A percentile compares a stretch with the other conserved stretches of the same genome.
Conservation (phyloP, 1,140 invertebrate genomes). For the Triops cancriformis region DNA sequence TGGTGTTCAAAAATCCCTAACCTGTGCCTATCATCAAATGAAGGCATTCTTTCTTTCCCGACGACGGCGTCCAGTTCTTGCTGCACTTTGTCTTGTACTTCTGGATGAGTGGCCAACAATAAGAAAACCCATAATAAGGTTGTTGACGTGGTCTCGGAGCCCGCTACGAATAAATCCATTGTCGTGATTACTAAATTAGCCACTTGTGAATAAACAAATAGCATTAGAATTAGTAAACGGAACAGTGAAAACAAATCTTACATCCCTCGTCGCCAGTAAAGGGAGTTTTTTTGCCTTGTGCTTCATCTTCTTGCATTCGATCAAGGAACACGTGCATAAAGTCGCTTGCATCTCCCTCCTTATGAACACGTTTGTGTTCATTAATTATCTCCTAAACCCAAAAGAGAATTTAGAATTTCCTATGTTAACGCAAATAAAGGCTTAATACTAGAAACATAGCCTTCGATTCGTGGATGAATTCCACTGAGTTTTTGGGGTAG, state of each 20-base stretch:
- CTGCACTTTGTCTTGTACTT: constrained; percentile 35
- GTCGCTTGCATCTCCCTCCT: neutral
- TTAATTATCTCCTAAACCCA: neutral
- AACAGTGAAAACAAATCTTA: neutral
- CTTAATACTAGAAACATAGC: neutral
- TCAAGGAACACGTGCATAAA: constrained; percentile 21
- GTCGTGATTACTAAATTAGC: constrained; percentile 48
- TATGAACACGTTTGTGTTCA: neutral
- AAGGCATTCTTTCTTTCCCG: constrained; percentile 33
- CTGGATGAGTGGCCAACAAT: constrained; percentile 33
- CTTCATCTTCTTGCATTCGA: neutral
- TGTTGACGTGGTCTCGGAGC: constrained; percentile 72
- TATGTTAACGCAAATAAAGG: neutral
- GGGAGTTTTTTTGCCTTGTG: neutral
- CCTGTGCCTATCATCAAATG: neutral
- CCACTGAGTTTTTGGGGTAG: neutral
- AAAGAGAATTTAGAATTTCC: neutral
- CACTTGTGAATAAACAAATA: neutral
- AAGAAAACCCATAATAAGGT: constrained; percentile 35
- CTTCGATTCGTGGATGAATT: neutral
- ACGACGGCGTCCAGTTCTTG: constrained; percentile 37
- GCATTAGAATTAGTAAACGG: neutral
- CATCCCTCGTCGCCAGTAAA: neutral
- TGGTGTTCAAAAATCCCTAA: too few relatives aligned
- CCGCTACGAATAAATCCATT: constrained; percentile 64